Percentiles rank a stretch among this genome's conserved stretches.
Conservation (phyloP, 2,113 vertebrate genomes). For the Hymenochirus boettgeri region DNA sequence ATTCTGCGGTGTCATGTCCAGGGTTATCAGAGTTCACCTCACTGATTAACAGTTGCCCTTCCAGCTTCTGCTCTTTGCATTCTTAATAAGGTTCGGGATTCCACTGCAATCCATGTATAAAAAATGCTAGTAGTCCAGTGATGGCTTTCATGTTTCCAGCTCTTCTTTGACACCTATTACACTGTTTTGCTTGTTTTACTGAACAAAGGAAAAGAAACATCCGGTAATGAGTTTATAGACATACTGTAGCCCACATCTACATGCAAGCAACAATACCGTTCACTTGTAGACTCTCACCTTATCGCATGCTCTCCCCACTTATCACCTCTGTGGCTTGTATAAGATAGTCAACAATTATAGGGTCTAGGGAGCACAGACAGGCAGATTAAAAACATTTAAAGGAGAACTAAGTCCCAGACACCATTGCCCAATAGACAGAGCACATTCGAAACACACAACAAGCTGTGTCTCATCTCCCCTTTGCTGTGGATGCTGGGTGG, state of each 20-base stretch:
- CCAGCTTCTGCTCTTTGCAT: not conserved
- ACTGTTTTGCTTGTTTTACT: not conserved
- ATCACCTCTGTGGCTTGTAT: no score
- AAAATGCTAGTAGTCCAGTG: not conserved
- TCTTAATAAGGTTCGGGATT: conserved; percentile 33
- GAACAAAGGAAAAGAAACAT: not conserved
- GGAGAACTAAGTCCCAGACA: no score
- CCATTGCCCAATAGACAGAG: no score
- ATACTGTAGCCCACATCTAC: not conserved
- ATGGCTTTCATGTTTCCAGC: conserved; percentile 9
- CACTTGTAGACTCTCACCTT: not conserved
- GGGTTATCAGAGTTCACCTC: conserved; percentile 78
- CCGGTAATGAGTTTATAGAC: not conserved
- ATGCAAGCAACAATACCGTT: not conserved
- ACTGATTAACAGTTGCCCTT: conserved; percentile 63
- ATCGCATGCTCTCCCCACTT: no score
- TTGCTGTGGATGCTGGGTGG: no score
- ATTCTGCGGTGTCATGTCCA: conserved; percentile 67
- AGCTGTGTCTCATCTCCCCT: no score
- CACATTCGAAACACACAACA: no score
- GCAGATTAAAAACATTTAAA: no score
- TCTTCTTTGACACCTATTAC: not conserved
- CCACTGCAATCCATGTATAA: not conserved
- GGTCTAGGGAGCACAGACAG: no score
- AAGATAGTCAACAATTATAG: no score